phyloP scores from a whole-genome alignment of 2,797 vertebrate species.

The Valencia hispanica region DNA sequence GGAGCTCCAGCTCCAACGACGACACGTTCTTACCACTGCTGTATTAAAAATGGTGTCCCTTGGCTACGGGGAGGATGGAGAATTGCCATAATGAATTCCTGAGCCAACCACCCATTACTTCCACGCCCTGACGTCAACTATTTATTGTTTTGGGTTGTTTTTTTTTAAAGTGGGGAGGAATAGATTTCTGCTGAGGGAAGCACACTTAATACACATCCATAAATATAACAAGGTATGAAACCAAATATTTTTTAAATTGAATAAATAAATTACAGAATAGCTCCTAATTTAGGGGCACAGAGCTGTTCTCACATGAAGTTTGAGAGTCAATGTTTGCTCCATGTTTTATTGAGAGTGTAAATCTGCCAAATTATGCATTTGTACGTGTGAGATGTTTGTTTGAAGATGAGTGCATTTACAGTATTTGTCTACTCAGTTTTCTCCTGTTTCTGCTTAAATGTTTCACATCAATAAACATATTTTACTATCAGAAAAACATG shows the following conservation, averaged over 20 bases:
- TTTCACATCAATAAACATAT: not conserved
- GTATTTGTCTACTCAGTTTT: not conserved
- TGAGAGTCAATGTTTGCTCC: slow-evolving; percentile 39
- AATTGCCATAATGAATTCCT: slow-evolving; percentile 82
- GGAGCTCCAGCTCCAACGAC: slow-evolving; percentile 74
- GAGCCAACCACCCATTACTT: slow-evolving; percentile 80
- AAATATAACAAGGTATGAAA: slow-evolving; percentile 57
- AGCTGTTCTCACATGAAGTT: slow-evolving; percentile 29
- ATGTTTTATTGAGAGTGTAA: slow-evolving; percentile 56
- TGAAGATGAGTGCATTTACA: slow-evolving; percentile 43
- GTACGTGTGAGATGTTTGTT: slow-evolving; percentile 41
- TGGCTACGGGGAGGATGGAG: slow-evolving; percentile 77
- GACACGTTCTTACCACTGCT: slow-evolving; percentile 76
- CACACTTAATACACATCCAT: slow-evolving; percentile 57
- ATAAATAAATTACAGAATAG: slow-evolving; percentile 55
- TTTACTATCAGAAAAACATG: not conserved
- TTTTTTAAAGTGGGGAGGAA: slow-evolving; percentile 30
- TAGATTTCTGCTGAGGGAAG: slow-evolving; percentile 64
- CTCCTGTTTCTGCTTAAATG: not conserved
- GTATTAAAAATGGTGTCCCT: slow-evolving; percentile 78
- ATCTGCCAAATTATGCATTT: slow-evolving; percentile 62
- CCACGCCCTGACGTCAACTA: slow-evolving; percentile 76
- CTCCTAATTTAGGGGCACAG: slow-evolving; percentile 36
- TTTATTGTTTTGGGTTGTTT: slow-evolving; percentile 80
- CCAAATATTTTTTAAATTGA: slow-evolving; percentile 55